phyloP scores from a whole-genome alignment of 2,113 vertebrate genomes.

The Chaetorhynchus papuensis region DNA sequence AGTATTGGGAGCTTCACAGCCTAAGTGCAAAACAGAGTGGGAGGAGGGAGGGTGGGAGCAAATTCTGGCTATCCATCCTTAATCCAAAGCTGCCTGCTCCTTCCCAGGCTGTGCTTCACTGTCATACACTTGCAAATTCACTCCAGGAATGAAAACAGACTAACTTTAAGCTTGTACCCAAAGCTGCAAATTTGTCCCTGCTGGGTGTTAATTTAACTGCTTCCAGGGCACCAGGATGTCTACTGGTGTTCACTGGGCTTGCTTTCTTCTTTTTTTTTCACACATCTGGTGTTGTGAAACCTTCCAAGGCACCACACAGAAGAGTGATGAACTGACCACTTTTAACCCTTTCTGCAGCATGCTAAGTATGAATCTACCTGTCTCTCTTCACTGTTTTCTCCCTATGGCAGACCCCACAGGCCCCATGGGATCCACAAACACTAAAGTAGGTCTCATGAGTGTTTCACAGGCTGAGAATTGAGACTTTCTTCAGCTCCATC shows the following conservation, averaged over 20 bases:
- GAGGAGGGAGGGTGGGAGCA: conserved; percentile 1
- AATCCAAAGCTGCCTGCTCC: conserved; percentile 26
- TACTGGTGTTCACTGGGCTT: conserved; percentile 21
- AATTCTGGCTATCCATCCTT: conserved; percentile 38
- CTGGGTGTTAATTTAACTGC: conserved; percentile 63
- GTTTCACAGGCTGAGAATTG: background rate
- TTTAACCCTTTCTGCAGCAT: conserved; percentile 41
- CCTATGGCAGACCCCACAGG: background rate
- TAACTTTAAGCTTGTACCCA: conserved; percentile 34
- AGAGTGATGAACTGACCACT: conserved; percentile 10
- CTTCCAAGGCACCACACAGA: conserved; percentile 24
- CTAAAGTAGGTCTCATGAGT: background rate
- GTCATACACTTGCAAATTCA: conserved; percentile 38
- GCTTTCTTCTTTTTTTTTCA: background rate
- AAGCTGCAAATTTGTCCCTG: conserved; percentile 58
- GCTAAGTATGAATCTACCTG: background rate
- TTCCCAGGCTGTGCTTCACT: conserved; percentile 42
- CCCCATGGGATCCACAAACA: background rate
- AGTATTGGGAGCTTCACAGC: conserved; percentile 23
- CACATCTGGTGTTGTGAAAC: conserved; percentile 60
- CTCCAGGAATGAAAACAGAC: conserved; percentile 49
- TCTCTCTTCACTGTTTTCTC: background rate
- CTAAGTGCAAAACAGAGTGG: background rate
- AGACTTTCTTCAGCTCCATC: background rate
- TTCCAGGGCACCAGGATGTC: conserved; percentile 54